phyloP scores from a whole-genome alignment of 2,113 vertebrate genomes.

The Dinomys branickii region DNA sequence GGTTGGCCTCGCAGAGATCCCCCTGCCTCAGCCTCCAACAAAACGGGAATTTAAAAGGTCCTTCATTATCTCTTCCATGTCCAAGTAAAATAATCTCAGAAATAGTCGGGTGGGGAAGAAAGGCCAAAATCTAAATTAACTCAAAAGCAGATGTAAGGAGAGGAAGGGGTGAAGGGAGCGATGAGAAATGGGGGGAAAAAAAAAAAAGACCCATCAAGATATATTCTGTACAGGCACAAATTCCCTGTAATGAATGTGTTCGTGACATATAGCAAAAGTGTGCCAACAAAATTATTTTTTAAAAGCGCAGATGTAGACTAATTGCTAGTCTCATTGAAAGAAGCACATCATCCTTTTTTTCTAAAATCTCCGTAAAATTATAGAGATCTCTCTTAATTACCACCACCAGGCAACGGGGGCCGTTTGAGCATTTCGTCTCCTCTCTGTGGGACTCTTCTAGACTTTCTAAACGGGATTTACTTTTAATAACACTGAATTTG shows the following conservation, averaged over 20 bases:
- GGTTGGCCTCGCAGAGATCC: background rate
- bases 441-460: background rate
- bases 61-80: conserved; percentile 13
- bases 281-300: background rate
- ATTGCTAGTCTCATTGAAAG: conserved; percentile 29
- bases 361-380: background rate
- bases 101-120: background rate
- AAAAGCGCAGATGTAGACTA: conserved; percentile 11
- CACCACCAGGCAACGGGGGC: background rate
- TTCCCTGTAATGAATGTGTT: background rate
- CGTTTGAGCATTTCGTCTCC: background rate
- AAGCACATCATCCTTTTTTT: background rate
- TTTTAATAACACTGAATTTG: background rate
- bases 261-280: background rate
- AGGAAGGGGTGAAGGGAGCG: background rate
- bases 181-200: background rate
- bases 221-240: background rate
- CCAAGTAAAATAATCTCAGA: conserved; percentile 16
- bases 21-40: background rate
- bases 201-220: background rate
- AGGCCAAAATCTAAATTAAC: background rate
- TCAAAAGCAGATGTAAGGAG: background rate
- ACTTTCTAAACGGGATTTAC: background rate
- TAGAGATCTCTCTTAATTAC: conserved; percentile 1
- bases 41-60: background rate